Base-by-base conservation (phyloP, 2,113 vertebrate genomes). In the Entelurus aequoreus region DNA sequence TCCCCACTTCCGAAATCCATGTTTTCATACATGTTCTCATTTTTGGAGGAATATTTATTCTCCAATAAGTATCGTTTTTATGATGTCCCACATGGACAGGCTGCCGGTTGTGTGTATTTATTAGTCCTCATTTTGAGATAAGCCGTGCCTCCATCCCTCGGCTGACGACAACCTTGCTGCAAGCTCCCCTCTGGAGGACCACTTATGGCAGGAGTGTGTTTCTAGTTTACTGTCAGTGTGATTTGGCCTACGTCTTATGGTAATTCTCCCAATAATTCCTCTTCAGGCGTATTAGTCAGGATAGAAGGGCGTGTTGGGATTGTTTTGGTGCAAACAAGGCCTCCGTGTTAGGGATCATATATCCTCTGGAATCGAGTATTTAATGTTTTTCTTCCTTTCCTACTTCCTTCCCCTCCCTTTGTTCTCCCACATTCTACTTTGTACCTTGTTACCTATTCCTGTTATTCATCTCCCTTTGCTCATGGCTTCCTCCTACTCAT, bases 241-340 rank as follows among this genome's bases (percentile, higher is more conserved):
- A 19, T 56, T 56, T 40, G 54, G 38, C 37, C 37, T 42, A 42
- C 36, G 42, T 56, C 9, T 38, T 42, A 42, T 42, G 54, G 28
- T 56, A 40, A 56, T 56, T 56, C n/a, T 12, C 42, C 9, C n/a
- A 44, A n/a, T 56, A 42, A 42, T 56, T 56, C n/a, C 38, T 56
- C 9, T 10, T 56, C 42, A 11, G 37, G 54, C n/a, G 4, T 35
- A 14, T 38, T n/a, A 13, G 51, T 13, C 51, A 8, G 14, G 35
- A 37, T 37, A 54, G 10, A 14, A 54, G 37, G 35, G 37, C 8
- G 54, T 40, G 11, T 40, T 56, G 15, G 10, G 9, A 42, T 19
- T 36, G 9, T 13, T 54, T 54, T n/a, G 35, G 53, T 9, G 35
- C 37, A 37, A 54, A 54, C 35, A 37, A 38, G 53, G 53, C 35